Base-by-base conservation (phyloP, 1,140 invertebrate species). In the Ooceraea biroi region DNA sequence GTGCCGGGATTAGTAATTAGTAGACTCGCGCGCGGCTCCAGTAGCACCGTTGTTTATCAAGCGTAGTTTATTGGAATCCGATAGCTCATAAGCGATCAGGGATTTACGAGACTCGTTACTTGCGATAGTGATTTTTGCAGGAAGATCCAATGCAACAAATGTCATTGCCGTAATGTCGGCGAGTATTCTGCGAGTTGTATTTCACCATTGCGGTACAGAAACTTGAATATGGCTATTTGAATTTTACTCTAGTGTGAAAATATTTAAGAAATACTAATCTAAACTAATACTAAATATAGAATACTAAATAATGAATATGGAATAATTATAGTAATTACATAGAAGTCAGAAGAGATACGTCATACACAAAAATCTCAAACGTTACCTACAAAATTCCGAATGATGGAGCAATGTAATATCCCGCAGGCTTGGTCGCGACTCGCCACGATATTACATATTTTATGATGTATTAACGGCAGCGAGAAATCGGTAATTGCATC, bases 401-500 rank as follows among this genome's bases (percentile, higher is more conserved):
- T 11, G 14, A 58, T 46, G 25, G 27, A 7, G 52, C 52, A 52
- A 78, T 68, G 46, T 73, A 55, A 48, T 55, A 71, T 86, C 48
- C 61, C 27, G 69, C 19, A 36, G 48, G 46, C 58, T 57, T 69
- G 63, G 84, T 87, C 77, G 73, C 85, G 73, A 82, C 57, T 87
- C 74, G 63, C 72, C 60, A 22, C 66, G 61, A 87, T 68, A 72
- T 83, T 87, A 87, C 61, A 82, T 41, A 87, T 87, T 84, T 88
- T 84, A 84, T 61, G 86, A 87, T 84, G 86, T 87, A 88, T 88
- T 88, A 87, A 88, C 85, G 82, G 86, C 87, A 87, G 86, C 86
- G 82, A 84, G 86, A 88, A 88, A 88, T 87, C 82, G 86, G 86
- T 87, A 87, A 87, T 88, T 84, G 85, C 82, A 55, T 22, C 58